Conservation (phyloP, 2,113 vertebrate species). For the Xyrauchen texanus region DNA sequence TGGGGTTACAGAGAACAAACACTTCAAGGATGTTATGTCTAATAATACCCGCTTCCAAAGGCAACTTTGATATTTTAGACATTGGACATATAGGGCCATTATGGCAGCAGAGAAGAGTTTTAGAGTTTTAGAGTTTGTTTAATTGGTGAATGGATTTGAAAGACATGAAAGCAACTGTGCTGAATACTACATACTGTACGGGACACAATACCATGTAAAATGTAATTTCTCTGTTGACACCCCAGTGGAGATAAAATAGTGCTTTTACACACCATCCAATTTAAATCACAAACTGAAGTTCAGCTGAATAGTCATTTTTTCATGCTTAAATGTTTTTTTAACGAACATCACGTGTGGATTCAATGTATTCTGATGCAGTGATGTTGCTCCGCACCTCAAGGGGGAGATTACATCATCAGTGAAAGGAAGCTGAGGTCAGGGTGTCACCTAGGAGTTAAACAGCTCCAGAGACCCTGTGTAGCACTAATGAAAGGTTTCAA, state of each 20-base stretch:
- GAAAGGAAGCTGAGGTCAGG: constrained; percentile 48
- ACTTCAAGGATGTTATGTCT: no score
- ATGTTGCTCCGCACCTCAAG: constrained; percentile 23
- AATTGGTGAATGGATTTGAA: constrained; percentile 24
- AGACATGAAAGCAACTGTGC: constrained; percentile 6
- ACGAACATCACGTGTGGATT: constrained; percentile 34
- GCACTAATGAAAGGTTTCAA: constrained; percentile 53
- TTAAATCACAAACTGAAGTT: constrained; percentile 15
- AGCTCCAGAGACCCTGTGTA: constrained; percentile 37
- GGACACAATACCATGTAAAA: no score
- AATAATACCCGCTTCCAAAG: no score
- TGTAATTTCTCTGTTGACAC: no score
- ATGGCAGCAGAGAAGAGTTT: no score
- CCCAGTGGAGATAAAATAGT: background rate
- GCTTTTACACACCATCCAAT: background rate
- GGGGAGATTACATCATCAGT: constrained; percentile 45
- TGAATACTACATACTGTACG: background rate
- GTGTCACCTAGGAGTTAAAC: constrained; percentile 43
- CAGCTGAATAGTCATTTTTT: no score
- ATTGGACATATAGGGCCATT: no score
- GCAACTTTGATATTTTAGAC: no score
- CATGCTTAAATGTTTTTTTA: no score
- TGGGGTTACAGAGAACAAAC: constrained; percentile 38
- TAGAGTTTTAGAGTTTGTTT: no score
- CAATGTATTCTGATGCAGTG: constrained; percentile 22